Evolutionary conservation across 2,888 invertebrate species (phyloP).

Genomic region (Dorcus hopei): DNA sequence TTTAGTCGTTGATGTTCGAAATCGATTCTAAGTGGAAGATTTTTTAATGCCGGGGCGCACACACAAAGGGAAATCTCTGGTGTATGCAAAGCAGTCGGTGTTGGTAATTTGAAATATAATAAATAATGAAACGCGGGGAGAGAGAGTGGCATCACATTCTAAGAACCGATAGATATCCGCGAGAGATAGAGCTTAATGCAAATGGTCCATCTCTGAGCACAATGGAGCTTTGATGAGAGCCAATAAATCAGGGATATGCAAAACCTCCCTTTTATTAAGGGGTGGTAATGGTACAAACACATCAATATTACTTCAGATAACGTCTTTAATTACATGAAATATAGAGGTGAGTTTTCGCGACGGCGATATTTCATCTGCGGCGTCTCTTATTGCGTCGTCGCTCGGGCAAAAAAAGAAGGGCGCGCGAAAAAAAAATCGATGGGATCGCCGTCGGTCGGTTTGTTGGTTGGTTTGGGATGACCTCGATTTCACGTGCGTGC

Average conservation of each 20-base stretch:
- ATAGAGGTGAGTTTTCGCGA: conserved; percentile 20
- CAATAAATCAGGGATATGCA: conserved; percentile 56
- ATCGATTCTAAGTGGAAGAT: too few relatives aligned
- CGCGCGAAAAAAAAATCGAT: too few relatives aligned
- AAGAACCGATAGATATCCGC: conserved; percentile 2
- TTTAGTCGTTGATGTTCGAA: too few relatives aligned
- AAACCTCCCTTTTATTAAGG: conserved; percentile 47
- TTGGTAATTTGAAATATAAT: conserved; percentile 7
- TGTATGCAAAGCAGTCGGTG: too few relatives aligned
- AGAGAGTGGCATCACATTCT: neutral
- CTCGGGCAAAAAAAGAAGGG: neutral
- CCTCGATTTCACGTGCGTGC: neutral
- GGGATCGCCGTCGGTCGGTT: too few relatives aligned
- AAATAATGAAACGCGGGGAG: neutral
- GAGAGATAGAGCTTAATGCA: conserved; percentile 2
- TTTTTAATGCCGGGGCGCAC: too few relatives aligned
- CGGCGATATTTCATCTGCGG: neutral
- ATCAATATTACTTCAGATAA: conserved; percentile 22
- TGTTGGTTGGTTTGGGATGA: too few relatives aligned
- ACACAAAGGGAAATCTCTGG: too few relatives aligned
- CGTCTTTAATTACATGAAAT: conserved; percentile 28
- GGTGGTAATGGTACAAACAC: conserved; percentile 37
- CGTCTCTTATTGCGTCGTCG: conserved; percentile 1
- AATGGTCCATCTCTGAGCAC: conserved; percentile 39
- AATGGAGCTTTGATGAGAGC: conserved; percentile 55